Evolutionary conservation across 2,888 invertebrate genomes (phyloP).

Genomic region (Celastrina argiolus): DNA sequence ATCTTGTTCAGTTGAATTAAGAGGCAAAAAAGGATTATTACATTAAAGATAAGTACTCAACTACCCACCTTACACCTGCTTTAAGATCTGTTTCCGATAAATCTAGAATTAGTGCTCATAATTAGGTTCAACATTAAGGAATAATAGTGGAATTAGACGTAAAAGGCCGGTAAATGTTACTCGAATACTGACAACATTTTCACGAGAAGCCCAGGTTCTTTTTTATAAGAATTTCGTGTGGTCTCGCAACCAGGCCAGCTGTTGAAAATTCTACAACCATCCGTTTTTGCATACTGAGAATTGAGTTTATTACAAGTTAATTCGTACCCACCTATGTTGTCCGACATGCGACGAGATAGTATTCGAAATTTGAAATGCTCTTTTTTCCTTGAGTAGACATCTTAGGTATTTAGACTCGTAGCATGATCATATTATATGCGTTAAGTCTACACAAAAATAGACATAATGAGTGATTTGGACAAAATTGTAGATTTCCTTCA

Average conservation of each 20-base stretch:
- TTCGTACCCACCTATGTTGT: neutral
- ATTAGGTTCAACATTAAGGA: neutral
- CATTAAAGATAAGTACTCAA: neutral
- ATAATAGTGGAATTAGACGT: constrained; percentile 2
- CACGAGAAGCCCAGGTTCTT: constrained; percentile 8
- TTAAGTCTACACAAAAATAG: no score
- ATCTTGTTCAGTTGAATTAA: neutral
- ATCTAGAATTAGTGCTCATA: neutral
- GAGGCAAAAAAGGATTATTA: neutral
- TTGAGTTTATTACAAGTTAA: constrained; percentile 15
- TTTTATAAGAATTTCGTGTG: constrained; percentile 5
- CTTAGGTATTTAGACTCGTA: no score
- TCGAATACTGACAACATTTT: constrained; percentile 8
- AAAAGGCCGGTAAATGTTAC: neutral
- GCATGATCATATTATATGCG: no score
- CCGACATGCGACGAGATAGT: neutral
- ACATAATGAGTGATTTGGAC: no score
- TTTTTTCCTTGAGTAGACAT: no score
- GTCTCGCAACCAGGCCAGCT: constrained; percentile 14
- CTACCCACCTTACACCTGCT: constrained; percentile 9
- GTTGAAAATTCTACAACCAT: constrained; percentile 21
- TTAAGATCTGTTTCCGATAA: neutral
- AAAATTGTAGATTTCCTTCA: no score
- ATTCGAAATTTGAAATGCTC: neutral
- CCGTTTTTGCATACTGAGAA: constrained; percentile 24